phyloP scores from a whole-genome alignment of 2,888 invertebrate species.

The Pteria penguin region DNA sequence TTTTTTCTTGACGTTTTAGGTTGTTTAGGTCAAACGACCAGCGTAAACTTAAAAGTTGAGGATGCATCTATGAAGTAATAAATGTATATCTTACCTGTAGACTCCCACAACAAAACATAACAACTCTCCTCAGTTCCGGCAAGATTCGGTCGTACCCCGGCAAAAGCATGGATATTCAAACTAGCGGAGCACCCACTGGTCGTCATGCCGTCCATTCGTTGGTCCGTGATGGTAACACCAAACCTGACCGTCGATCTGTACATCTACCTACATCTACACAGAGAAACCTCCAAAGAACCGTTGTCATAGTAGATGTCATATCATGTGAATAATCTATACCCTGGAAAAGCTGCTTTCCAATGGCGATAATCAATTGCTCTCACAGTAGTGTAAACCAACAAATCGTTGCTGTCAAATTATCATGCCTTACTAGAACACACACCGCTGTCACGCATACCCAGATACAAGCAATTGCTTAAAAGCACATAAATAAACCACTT shows the following conservation, averaged over 20 bases:
- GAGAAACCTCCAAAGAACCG: too few relatives aligned
- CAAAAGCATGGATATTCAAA: conserved; percentile 35
- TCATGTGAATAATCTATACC: background rate
- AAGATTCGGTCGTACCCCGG: conserved; percentile 40
- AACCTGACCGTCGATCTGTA: too few relatives aligned
- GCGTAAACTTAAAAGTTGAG: too few relatives aligned
- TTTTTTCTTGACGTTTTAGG: too few relatives aligned
- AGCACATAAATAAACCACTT: background rate
- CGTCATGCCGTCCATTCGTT: background rate
- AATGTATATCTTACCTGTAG: conserved; percentile 38
- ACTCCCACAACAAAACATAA: conserved; percentile 54
- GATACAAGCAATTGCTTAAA: background rate
- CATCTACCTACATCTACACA: too few relatives aligned
- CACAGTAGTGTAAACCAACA: background rate
- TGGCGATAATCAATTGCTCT: background rate
- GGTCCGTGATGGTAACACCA: too few relatives aligned
- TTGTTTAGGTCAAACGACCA: too few relatives aligned
- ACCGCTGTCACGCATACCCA: background rate
- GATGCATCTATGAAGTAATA: too few relatives aligned
- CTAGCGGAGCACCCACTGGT: background rate
- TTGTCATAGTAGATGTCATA: background rate
- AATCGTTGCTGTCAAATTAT: background rate
- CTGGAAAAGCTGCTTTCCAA: background rate
- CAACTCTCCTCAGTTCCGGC: conserved; percentile 44
- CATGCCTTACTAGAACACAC: background rate